Base-by-base conservation (phyloP, 2,797 vertebrate genomes). In the Zalophus californianus region DNA sequence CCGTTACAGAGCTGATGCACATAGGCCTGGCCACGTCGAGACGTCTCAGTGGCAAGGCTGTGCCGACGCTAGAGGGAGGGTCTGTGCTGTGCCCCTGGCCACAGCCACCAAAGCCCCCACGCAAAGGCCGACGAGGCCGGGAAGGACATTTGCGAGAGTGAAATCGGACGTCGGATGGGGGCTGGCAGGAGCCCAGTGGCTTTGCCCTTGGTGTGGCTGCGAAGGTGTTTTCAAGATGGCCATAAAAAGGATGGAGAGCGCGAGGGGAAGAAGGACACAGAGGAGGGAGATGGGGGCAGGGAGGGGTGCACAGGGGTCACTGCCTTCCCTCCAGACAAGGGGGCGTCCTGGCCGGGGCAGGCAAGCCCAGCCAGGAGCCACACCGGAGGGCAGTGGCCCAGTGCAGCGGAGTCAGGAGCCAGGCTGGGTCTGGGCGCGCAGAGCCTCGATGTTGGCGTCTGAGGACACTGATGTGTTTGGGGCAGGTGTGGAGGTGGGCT, bases 61-160 rank as follows among this genome's bases (percentile, higher is more conserved):
- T 1, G 44, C 25, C 0, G 0, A 44, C 38, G 44, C 60, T 13
- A 12, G 29, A 27, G 50, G 60, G 52, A 14, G 12, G 1, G 9
- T 66, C 15, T 7, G 64, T 66, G 25, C 48, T 0, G 0, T 1
- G 8, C 25, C 35, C 56, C 72, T 2, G 20, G 70, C 23, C 66
- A 84, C 68, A 9, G 29, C n/a, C 16, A 52, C 54, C 32, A 9
- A 16, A 48, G 23, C 27, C 32, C 16, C 48, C 0, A 0, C 0
- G 50, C 35, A 5, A n/a, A 64, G 58, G 29, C 1, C 21, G 35
- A 38, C 0, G 0, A 2, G 14, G 66, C 15, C 56, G 9, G 14
- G 35, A 35, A 87, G n/a, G 70, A n/a, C 14, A 1, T 2, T 0
- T 1, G 48, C 14, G 4, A 29, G 52, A 58, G 44, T 38, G 5